Conservation (phyloP, 2,888 invertebrate species). For the Drosophila parthenogenetica region DNA sequence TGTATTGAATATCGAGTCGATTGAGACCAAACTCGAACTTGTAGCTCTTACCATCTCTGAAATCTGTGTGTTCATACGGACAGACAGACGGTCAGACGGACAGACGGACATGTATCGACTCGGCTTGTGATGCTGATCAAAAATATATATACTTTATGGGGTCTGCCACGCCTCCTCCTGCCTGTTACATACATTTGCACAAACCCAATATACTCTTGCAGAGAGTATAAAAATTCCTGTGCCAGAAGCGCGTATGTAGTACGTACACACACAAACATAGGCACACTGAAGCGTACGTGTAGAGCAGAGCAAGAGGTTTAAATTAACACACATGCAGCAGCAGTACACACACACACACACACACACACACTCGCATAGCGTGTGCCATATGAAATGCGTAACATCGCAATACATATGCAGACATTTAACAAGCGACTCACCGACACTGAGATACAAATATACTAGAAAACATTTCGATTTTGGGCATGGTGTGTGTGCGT, state of each 20-base stretch:
- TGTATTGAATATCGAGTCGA: too few species aligned
- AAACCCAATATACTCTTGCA: too few species aligned
- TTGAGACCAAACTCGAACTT: too few species aligned
- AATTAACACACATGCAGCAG: constrained; percentile 28
- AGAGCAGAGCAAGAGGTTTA: constrained; percentile 42
- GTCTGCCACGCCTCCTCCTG: too few species aligned
- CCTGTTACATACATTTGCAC: too few species aligned
- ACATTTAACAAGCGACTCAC: constrained; percentile 42
- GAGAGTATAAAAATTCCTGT: constrained; percentile 63
- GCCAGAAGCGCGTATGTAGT: too few species aligned
- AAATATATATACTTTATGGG: too few species aligned
- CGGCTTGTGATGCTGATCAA: too few species aligned
- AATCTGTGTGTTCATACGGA: too few species aligned
- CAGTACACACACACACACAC: constrained; percentile 18
- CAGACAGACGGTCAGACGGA: too few species aligned
- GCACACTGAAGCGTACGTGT: constrained; percentile 6
- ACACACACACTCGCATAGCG: constrained; percentile 22
- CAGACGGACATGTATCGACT: too few species aligned
- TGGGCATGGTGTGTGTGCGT: constrained; percentile 30
- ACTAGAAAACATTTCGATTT: constrained; percentile 56
- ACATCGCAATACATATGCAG: constrained; percentile 46
- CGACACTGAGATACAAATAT: constrained; percentile 46
- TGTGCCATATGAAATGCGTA: constrained; percentile 75
- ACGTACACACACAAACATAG: neutral
- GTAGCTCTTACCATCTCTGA: too few species aligned